Conservation (phyloP, 1,140 invertebrate genomes). For the Caenorhabditis inopinata region DNA sequence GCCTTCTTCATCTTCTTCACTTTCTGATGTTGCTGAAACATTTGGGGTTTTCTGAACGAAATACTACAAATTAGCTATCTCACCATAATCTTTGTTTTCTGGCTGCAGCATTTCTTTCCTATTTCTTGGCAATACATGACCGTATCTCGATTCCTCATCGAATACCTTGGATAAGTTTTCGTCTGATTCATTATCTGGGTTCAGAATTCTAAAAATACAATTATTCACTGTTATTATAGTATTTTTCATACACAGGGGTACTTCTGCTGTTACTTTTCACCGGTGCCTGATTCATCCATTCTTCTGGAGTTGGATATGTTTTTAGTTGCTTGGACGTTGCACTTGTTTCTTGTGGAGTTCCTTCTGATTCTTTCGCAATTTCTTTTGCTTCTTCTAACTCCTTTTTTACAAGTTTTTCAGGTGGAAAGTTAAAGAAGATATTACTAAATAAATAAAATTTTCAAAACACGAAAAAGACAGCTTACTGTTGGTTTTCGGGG, state of each 20-base stretch:
- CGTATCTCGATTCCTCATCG: not conserved
- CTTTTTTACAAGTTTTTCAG: constrained; percentile 21
- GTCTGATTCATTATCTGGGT: not conserved
- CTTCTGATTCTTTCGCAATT: too few relatives aligned
- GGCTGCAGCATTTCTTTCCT: not conserved
- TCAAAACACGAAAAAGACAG: too few relatives aligned
- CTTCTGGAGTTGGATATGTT: constrained; percentile 2
- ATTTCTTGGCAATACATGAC: not conserved
- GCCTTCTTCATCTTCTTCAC: not conserved
- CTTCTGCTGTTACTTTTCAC: not conserved
- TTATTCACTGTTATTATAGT: too few relatives aligned
- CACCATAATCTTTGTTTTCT: not conserved
- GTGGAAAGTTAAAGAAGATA: constrained; percentile 34
- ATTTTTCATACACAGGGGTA: not conserved
- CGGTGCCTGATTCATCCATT: not conserved
- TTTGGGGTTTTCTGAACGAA: not conserved
- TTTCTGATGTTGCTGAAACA: not conserved
- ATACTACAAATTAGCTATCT: not conserved
- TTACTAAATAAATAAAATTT: not conserved
- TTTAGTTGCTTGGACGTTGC: not conserved
- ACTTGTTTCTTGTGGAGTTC: not conserved
- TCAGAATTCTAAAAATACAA: not conserved
- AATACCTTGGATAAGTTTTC: not conserved
- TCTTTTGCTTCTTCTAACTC: too few relatives aligned
- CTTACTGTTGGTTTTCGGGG: constrained; percentile 11